A percentile compares a stretch with the other conserved stretches of the same genome.
phyloP scores from a whole-genome alignment of 2,113 vertebrate genomes.

The Notothenia coriiceps region DNA sequence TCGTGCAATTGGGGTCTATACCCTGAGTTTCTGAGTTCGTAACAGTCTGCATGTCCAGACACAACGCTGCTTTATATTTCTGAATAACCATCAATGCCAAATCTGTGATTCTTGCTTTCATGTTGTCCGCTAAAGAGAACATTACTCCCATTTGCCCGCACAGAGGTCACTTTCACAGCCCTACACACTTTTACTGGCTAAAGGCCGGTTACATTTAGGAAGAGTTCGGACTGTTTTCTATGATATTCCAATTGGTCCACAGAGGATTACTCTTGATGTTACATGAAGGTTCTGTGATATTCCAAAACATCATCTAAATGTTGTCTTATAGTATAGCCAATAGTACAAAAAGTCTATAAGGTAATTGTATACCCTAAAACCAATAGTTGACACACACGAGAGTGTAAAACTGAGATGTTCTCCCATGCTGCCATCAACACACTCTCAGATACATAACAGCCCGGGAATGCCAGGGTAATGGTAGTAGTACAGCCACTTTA shows the following conservation, averaged over 20 bases:
- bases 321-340: background rate
- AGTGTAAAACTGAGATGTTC: background rate
- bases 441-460: constrained; percentile 27
- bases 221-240: background rate
- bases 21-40: too few species aligned
- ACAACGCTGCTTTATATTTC: constrained; percentile 32
- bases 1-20: too few species aligned
- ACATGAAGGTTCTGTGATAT: background rate
- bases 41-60: constrained; percentile 28
- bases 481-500: constrained; percentile 40
- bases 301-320: background rate
- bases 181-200: background rate
- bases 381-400: constrained; percentile 10
- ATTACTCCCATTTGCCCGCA: constrained; percentile 53
- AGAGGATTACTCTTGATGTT: background rate
- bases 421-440: constrained; percentile 20
- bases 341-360: background rate
- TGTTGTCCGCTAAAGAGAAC: constrained; percentile 55
- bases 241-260: background rate
- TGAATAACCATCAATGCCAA: constrained; percentile 35
- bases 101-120: constrained; percentile 54
- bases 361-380: constrained; percentile 2
- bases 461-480: constrained; percentile 10
- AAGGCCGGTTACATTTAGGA: background rate
- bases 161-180: constrained; percentile 9